phyloP scores from a whole-genome alignment of 1,140 invertebrate species.

The Pseudomyrmex gracilis region DNA sequence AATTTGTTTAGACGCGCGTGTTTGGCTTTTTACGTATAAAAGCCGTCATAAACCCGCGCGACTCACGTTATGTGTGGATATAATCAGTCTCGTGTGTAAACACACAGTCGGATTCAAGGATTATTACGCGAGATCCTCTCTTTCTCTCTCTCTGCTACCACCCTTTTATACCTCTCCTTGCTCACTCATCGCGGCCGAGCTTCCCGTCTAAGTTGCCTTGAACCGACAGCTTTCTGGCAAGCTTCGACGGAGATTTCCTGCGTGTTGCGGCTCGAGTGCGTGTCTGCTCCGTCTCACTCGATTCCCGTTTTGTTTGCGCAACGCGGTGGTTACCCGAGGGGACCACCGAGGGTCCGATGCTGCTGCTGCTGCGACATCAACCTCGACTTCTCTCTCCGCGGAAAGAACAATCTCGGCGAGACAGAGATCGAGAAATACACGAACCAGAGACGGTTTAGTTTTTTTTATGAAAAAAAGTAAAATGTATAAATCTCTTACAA shows the following conservation, averaged over 20 bases:
- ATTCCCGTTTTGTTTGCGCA: slow-evolving; percentile 52
- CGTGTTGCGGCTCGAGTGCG: slow-evolving; percentile 39
- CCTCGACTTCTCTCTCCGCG: neutral
- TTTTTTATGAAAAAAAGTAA: neutral
- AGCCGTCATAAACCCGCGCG: neutral
- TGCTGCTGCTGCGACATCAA: slow-evolving; percentile 12
- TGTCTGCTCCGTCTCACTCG: slow-evolving; percentile 40
- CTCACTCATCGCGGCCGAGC: neutral
- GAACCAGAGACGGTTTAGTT: neutral
- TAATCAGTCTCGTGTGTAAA: slow-evolving; percentile 35
- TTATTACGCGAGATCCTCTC: slow-evolving; percentile 6
- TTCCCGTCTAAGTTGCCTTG: slow-evolving; percentile 13
- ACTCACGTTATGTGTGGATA: neutral
- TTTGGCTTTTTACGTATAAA: neutral
- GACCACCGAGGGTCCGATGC: slow-evolving; percentile 20
- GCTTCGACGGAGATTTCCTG: slow-evolving; percentile 48
- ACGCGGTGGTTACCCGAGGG: slow-evolving; percentile 38
- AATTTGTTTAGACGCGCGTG: too few species aligned
- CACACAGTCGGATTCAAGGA: neutral
- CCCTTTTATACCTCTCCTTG: neutral
- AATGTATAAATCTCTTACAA: too few species aligned
- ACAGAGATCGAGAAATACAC: slow-evolving; percentile 14
- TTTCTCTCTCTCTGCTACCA: neutral
- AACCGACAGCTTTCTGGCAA: slow-evolving; percentile 16
- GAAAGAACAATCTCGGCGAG: slow-evolving; percentile 17